These are phyloP conservation scores for Hemicentrotus pulcherrimus DNA, from an alignment of 35 echinoderm and acorn worm species.

Conservation along the genomic window DNA sequence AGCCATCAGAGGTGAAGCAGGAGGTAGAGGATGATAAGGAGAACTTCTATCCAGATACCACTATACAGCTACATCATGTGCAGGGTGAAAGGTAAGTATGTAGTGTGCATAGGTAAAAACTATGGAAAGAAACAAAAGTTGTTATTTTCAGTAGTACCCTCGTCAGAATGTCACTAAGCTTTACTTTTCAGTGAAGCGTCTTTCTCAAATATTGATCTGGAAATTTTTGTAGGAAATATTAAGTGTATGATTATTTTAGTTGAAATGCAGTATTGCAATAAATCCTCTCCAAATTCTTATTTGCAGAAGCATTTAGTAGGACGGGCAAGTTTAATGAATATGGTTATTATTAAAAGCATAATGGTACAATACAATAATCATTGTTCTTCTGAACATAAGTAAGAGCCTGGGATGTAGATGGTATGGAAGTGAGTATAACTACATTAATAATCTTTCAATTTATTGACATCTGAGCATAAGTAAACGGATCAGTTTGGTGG, in stretches of 20 bases:
- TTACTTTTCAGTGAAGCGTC: background rate
- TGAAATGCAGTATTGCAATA: too few relatives aligned
- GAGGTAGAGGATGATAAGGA: constrained; percentile 54
- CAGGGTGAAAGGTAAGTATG: constrained; percentile 74
- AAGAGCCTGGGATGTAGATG: too few relatives aligned
- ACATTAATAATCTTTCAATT: too few relatives aligned
- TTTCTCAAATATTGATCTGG: background rate
- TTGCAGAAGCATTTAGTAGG: too few relatives aligned
- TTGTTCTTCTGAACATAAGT: too few relatives aligned
- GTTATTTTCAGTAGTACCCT: background rate
- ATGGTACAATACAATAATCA: background rate
- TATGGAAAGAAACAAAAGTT: background rate
- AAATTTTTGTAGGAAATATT: background rate
- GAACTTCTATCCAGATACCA: constrained; percentile 75
- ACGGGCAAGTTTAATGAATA: too few relatives aligned
- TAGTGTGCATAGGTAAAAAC: background rate
- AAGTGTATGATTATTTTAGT: too few relatives aligned
- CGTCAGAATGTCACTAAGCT: background rate
- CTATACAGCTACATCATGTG: constrained; percentile 87
- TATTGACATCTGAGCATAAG: too few relatives aligned
- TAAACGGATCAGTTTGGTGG: background rate
- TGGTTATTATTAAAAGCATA: background rate
- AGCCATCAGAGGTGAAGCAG: background rate
- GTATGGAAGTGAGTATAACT: too few relatives aligned
- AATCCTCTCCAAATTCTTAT: too few relatives aligned